Evolutionary conservation across 2,113 vertebrate species (phyloP), one percentile per base, ranked within the genome.

Genomic region (Myocastor coypus): DNA sequence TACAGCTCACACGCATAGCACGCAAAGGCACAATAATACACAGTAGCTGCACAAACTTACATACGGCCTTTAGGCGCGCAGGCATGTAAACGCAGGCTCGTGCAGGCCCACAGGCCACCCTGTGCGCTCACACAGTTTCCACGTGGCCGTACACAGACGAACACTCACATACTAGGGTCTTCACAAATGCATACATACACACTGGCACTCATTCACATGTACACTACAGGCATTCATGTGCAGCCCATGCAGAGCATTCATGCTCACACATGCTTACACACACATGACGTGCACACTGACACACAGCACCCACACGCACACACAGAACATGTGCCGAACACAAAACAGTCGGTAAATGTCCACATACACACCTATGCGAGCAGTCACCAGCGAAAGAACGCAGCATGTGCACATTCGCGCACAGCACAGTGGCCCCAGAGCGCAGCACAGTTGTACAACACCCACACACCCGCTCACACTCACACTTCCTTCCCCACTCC

Each of bases 211-310:
- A 42, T 8, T 40, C 50, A 4, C 28, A 52, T 78, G 77, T 16
- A 80, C 46, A 80, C 30, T 32, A 32, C 19, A 52, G 13, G 34
- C 55, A 59, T 20, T 4, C 12, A 7, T 20, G 28, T 30, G 34
- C 34, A 59, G 37, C 14, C 42, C 64, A 52, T 16, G 7, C 20
- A 10, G 42, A n/a, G 32, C n/a, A 40, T 17, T 63, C 64, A 73
- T 40, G 55, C 16, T 57, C 55, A 26, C 4, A 14, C 63, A 28
- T 24, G 7, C 22, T 42, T 73, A 30, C 24, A 82, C 22, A 64
- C 0, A 0, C 3, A 14, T 7, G 22, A 8, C 34, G 28, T 32
- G 0, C 40, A 1, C 12, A 34, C 22, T 0, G 46, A n/a, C 50
- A 57, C 8, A 13, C 46, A 14, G 64, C 32, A 5, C 52, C 20